Base-by-base conservation (phyloP, 2,888 invertebrate species). In the Camponotus fellah region DNA sequence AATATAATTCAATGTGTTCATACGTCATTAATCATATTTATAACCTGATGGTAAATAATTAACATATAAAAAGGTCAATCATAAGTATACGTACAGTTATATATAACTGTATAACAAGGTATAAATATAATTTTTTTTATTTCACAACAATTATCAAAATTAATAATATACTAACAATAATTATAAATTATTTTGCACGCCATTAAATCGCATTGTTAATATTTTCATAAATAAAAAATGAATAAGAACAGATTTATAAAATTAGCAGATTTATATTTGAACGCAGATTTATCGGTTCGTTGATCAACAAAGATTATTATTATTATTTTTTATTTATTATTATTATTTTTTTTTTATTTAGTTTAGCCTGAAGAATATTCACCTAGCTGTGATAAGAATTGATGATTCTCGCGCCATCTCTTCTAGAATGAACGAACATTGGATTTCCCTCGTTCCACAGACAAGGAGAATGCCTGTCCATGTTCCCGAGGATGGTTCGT, bases 341-440 rank as follows among this genome's bases (percentile, higher is more conserved):
- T n/a, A n/a, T n/a, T n/a, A n/a, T n/a, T n/a, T 37, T 37, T 14
- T 21, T 21, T 3, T 21, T 5, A 37, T 71, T 71, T 65, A 53
- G 6, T 56, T 56, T 49, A 17, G 4, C 14, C 46, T 14, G 8
- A 0, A 8, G n/a, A 26, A 53, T n/a, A 53, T 53, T 6, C 53
- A 53, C 8, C 2, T 8, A 8, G 6, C 8, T 53, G n/a, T 14
- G 60, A 69, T 26, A 43, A 32, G 32, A 68, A 12, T 69, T 9
- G 26, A 40, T 53, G 72, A 46, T 72, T n/a, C 72, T 72, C 72
- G 72, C 80, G 80, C 80, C 80, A 80, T 80, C 80, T 72, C 62
- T 72, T 72, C 62, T 40, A 62, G 8, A 60, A 12, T 34, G 66
- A 58, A 17, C 62, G 62, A 72, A 71, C 68, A n/a, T 49, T 71